phyloP scores from a whole-genome alignment of 2,113 vertebrate genomes.

The Scomber scombrus region DNA sequence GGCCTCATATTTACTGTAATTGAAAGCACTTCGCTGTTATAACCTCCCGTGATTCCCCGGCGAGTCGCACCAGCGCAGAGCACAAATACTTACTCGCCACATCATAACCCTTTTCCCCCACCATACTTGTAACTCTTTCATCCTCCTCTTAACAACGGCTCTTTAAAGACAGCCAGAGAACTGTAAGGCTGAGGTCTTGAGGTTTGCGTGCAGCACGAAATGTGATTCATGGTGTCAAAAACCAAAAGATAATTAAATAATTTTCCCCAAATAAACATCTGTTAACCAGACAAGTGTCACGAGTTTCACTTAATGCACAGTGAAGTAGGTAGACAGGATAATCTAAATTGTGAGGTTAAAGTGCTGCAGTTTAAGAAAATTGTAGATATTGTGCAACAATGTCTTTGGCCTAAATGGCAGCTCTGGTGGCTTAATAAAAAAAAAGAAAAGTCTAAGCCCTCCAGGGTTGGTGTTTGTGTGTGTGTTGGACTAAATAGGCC shows the following conservation, averaged over 20 bases:
- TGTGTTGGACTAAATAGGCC: neutral
- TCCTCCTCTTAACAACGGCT: constrained; percentile 20
- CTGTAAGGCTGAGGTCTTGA: constrained; percentile 42
- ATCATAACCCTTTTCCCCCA: constrained; percentile 28
- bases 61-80: constrained; percentile 13
- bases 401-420: constrained; percentile 26
- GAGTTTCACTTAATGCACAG: constrained; percentile 18
- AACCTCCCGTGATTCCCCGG: constrained; percentile 22
- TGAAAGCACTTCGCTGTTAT: constrained; percentile 26
- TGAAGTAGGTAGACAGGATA: constrained; percentile 41
- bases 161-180: constrained; percentile 33
- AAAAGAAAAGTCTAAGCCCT: constrained; percentile 3
- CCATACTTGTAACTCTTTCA: constrained; percentile 33
- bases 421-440: constrained; percentile 13
- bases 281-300: constrained; percentile 54
- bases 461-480: constrained; percentile 27
- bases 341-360: constrained; percentile 45
- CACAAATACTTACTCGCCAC: constrained; percentile 37
- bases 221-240: constrained; percentile 47
- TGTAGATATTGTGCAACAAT: constrained; percentile 35
- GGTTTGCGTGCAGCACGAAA: constrained; percentile 48
- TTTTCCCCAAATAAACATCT: constrained; percentile 50
- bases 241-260: constrained; percentile 52
- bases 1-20: constrained; percentile 26
- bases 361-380: constrained; percentile 9